These are phyloP conservation scores for Distichodus sexfasciatus DNA, from an alignment of 2,797 vertebrate species.

Conservation along the genomic window DNA sequence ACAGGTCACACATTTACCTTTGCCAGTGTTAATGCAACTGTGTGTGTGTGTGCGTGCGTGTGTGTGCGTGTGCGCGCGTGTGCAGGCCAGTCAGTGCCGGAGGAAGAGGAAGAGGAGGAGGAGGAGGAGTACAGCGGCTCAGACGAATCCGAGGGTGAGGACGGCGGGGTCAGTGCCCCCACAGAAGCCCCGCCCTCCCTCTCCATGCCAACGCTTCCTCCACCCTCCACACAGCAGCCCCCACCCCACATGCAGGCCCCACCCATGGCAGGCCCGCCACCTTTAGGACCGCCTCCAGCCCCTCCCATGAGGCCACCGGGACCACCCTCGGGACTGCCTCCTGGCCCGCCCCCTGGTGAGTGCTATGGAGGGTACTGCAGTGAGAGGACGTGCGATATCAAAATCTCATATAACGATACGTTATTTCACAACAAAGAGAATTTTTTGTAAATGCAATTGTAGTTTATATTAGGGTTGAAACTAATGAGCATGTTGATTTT, in stretches of 20 bases:
- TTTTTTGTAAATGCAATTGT: too few species aligned
- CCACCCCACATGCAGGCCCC: conserved; percentile 86
- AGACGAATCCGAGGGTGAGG: conserved; percentile 75
- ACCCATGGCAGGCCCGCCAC: conserved; percentile 91
- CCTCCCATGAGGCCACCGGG: conserved; percentile 93
- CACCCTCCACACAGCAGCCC: conserved; percentile 70
- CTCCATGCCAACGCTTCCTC: conserved; percentile 61
- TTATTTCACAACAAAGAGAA: too few species aligned
- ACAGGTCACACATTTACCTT: too few species aligned
- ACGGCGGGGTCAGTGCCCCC: conserved; percentile 77
- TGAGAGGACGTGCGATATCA: too few species aligned
- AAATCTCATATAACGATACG: too few species aligned
- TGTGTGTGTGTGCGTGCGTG: neutral
- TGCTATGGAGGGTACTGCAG: too few species aligned
- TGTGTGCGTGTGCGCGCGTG: conserved; percentile 13
- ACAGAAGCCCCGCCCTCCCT: conserved; percentile 64
- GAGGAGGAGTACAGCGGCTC: conserved; percentile 89
- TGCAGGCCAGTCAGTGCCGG: conserved; percentile 92
- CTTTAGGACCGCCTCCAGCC: conserved; percentile 89
- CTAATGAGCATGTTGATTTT: too few species aligned
- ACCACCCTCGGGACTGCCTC: conserved; percentile 91
- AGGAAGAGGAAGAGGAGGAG: conserved; percentile 87
- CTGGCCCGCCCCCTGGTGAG: conserved; percentile 93
- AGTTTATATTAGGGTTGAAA: too few species aligned
- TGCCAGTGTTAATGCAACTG: neutral